Evolutionary conservation across 2,797 vertebrate genomes (phyloP), one percentile per base, ranked within the genome.

Genomic region (Limosa lapponica): DNA sequence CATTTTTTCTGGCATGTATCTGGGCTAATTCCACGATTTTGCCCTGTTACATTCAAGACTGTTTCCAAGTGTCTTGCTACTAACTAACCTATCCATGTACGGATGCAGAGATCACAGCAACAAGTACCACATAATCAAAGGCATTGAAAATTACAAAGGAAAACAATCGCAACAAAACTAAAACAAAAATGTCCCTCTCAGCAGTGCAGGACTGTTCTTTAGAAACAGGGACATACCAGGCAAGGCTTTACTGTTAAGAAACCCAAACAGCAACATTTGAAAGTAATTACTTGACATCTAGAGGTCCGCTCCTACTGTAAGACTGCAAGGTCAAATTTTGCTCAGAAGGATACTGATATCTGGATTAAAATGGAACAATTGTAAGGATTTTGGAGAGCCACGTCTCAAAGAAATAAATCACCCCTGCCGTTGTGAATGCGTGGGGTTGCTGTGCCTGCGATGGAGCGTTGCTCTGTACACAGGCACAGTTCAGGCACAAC

Each of bases 301-400:
- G 55, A 95, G 32, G 79, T 74, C 65, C 2, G 6, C 71, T 87
- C 54, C 52, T 78, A 11, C 57, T 54, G 3, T 25, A 80, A 67
- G 67, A 72, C 44, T 70, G 30, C 86, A 87, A 83, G 87, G 82
- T 95, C 88, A 90, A 22, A 90, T 88, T 90, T 80, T 89, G 51
- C 51, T 84, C 69, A 78, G 81, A 87, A 72, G 69, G 80, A 27
- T 89, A 80, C 10, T 54, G 93, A 34, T 66, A 70, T 16, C 61
- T 90, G 49, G 39, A 57, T 74, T 82, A 90, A 91, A 87, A 39
- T n/a, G 84, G 69, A 87, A 74, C 65, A 78, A 44, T 43, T 74
- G 34, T 30, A 78, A 83, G 70, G 54, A 72, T 74, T 89, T 64
- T 67, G 44, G 80, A 96, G 83, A 71, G 58, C 46, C 57, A 37